A percentile compares a stretch with the other conserved stretches of the same genome.
Conservation (phyloP, 2,888 invertebrate species). For the Anaspis maculata region DNA sequence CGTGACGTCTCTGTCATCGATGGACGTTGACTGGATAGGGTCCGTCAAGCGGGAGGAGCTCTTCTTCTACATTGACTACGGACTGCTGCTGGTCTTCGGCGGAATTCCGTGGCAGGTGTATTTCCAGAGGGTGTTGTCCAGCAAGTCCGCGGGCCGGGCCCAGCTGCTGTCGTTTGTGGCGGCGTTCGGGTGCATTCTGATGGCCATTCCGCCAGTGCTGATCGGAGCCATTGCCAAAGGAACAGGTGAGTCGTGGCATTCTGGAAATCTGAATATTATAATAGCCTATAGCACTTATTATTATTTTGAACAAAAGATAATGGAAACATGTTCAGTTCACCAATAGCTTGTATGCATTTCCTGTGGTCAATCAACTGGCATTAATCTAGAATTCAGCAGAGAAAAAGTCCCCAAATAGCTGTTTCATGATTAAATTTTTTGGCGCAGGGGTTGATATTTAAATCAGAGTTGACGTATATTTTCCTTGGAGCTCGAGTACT, state of each 20-base stretch:
- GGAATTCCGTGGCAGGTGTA: constrained; percentile 99
- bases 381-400: too few species aligned
- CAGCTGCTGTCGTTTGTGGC: constrained; percentile 94
- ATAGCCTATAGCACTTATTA: constrained; percentile 64
- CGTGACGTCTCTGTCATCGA: constrained; percentile 71
- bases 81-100: constrained; percentile 82
- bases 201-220: constrained; percentile 95
- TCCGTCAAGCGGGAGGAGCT: constrained; percentile 61
- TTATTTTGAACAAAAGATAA: too few species aligned
- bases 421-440: too few species aligned
- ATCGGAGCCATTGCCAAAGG: constrained; percentile 96
- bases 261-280: constrained; percentile 91
- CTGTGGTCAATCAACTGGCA: too few species aligned
- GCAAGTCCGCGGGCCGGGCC: constrained; percentile 88
- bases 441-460: too few species aligned
- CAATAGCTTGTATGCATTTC: too few species aligned
- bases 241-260: constrained; percentile 70
- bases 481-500: too few species aligned
- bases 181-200: constrained; percentile 88
- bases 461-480: too few species aligned
- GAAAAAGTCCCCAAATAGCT: too few species aligned
- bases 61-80: constrained; percentile 82
- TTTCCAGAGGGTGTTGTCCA: constrained; percentile 95
- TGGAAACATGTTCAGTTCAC: too few species aligned
- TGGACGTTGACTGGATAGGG: constrained; percentile 89